A percentile compares a stretch with the other conserved stretches of the same genome.
These are phyloP conservation scores for Numenius phaeopus DNA, from an alignment of 2,797 vertebrate species.

Conservation along the genomic window DNA sequence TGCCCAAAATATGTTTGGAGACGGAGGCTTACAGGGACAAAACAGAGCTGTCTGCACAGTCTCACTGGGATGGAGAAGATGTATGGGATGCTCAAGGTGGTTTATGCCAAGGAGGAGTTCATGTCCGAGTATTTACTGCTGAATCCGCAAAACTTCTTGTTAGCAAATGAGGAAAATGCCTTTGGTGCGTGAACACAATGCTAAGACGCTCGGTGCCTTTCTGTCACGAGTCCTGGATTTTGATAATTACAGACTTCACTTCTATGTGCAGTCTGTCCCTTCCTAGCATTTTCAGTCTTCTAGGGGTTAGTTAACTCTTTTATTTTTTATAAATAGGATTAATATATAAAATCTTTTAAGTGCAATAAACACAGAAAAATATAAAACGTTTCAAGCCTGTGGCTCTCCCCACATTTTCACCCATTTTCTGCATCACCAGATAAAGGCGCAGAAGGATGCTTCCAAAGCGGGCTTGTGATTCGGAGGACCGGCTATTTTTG, in stretches of 20 bases:
- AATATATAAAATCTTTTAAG: conserved; percentile 62
- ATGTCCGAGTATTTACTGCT: not conserved
- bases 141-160: not conserved
- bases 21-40: not conserved
- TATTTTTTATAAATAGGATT: conserved; percentile 54
- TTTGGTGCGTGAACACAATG: not conserved
- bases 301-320: not conserved
- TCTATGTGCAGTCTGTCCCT: not conserved
- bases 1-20: not conserved
- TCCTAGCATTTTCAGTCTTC: not conserved
- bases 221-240: not conserved
- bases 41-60: not conserved
- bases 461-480: not conserved
- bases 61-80: not conserved
- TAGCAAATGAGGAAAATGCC: not conserved
- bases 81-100: not conserved
- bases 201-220: not conserved
- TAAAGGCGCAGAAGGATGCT: not conserved
- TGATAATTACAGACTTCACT: not conserved
- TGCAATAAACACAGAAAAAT: conserved; percentile 62
- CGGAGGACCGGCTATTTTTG: not conserved
- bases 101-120: not conserved
- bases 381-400: conserved; percentile 49
- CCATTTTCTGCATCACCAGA: not conserved
- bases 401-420: not conserved